Evolutionary conservation across 1,140 invertebrate genomes (phyloP).

Genomic region (silkworm (Bombyx mori)): DNA sequence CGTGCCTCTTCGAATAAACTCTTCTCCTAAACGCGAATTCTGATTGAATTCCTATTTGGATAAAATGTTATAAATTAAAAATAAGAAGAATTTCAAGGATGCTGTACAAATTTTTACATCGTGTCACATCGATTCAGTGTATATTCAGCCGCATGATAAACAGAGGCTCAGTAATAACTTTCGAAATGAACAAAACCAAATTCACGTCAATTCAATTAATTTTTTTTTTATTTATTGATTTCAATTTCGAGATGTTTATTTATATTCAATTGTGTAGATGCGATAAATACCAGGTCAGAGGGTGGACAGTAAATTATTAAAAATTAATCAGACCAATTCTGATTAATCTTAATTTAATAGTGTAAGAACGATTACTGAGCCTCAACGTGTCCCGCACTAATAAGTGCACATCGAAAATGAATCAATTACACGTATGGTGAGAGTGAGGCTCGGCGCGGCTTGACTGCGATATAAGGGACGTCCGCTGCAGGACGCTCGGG

Average conservation of each 20-base stretch:
- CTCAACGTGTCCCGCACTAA: background rate
- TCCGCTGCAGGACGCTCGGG: conserved; percentile 71
- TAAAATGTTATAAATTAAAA: conserved; percentile 24
- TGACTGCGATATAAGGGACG: conserved; percentile 79
- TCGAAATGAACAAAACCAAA: no score
- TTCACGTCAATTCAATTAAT: no score
- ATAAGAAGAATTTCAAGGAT: conserved; percentile 23
- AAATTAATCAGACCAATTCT: no score
- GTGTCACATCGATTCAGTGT: conserved; percentile 23
- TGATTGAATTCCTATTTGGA: conserved; percentile 41
- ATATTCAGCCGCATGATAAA: conserved; percentile 9
- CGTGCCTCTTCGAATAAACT: conserved; percentile 44
- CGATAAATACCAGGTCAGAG: no score
- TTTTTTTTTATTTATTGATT: background rate
- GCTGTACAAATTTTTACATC: conserved; percentile 60
- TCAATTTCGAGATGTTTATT: no score
- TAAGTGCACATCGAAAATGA: background rate
- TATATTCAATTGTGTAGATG: no score
- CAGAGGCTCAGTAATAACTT: no score
- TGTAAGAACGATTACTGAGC: no score
- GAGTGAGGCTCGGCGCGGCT: conserved; percentile 78
- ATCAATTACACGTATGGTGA: conserved; percentile 85
- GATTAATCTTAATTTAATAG: background rate
- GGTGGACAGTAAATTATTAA: no score
- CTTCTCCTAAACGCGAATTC: conserved; percentile 25